Evolutionary conservation across 2,888 invertebrate species (phyloP).

Genomic region (Pachydiplax longipennis): DNA sequence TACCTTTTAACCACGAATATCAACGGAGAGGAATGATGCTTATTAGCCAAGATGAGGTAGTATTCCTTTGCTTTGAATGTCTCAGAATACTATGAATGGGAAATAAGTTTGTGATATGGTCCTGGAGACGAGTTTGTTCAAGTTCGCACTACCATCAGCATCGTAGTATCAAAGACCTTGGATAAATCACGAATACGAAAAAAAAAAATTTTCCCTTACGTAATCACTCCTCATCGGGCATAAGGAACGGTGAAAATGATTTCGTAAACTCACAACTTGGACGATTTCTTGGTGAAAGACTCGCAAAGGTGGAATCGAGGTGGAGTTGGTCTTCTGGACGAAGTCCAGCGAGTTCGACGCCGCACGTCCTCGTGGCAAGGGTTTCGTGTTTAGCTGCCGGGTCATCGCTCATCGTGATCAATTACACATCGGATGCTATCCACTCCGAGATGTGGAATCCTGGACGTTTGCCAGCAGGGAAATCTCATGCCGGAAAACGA

Average conservation of each 20-base stretch:
- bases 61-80: too few species aligned
- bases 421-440: slow-evolving; percentile 28
- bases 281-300: background rate
- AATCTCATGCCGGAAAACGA: background rate
- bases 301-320: background rate
- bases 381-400: background rate
- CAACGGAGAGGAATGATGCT: too few species aligned
- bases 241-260: background rate
- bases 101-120: too few species aligned
- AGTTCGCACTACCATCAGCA: too few species aligned
- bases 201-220: too few species aligned
- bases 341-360: background rate
- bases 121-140: too few species aligned
- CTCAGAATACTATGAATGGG: too few species aligned
- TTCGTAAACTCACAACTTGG: background rate
- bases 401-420: slow-evolving; percentile 31
- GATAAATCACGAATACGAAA: too few species aligned
- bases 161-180: too few species aligned
- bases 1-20: too few species aligned
- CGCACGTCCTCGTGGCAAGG: background rate
- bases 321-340: background rate
- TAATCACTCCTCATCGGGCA: background rate
- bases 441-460: background rate
- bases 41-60: too few species aligned
- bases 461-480: background rate